A percentile compares a stretch with the other conserved stretches of the same genome.
phyloP scores from a whole-genome alignment of 2,888 invertebrate genomes.

The Lepidocyrtoides sp. region DNA sequence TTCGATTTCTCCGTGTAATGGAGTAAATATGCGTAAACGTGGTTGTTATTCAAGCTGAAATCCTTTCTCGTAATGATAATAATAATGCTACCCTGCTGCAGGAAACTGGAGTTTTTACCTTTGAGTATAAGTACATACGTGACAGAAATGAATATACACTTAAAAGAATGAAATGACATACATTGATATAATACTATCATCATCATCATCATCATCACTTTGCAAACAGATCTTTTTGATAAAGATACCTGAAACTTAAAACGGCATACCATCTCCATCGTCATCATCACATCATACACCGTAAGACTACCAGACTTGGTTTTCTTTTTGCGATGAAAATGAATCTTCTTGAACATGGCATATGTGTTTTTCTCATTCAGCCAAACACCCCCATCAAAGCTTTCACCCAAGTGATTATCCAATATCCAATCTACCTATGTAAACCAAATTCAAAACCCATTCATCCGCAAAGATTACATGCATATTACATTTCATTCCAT shows the following conservation, averaged over 20 bases:
- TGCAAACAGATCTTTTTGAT: neutral
- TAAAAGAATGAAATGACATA: conserved; percentile 49
- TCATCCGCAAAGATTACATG: conserved; percentile 72
- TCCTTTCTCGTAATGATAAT: neutral
- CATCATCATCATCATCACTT: conserved; percentile 46
- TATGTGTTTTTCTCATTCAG: conserved; percentile 68
- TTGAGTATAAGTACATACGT: too few relatives aligned
- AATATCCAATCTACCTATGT: conserved; percentile 75
- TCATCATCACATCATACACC: conserved; percentile 21
- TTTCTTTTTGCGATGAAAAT: conserved; percentile 69
- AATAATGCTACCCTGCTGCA: too few relatives aligned
- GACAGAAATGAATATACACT: neutral
- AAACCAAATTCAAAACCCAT: conserved; percentile 75
- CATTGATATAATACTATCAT: too few relatives aligned
- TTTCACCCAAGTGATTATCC: conserved; percentile 76
- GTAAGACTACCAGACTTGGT: too few relatives aligned
- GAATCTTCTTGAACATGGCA: conserved; percentile 68
- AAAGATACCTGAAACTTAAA: conserved; percentile 34
- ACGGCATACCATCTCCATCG: neutral
- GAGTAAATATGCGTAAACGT: neutral
- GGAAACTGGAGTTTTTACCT: too few relatives aligned
- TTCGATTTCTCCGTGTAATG: neutral
- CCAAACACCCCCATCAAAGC: conserved; percentile 66
- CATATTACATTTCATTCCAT: conserved; percentile 76
- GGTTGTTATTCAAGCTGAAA: neutral